Evolutionary conservation across 1,140 invertebrate genomes (phyloP).

Genomic region (Potamilus streckersoni): DNA sequence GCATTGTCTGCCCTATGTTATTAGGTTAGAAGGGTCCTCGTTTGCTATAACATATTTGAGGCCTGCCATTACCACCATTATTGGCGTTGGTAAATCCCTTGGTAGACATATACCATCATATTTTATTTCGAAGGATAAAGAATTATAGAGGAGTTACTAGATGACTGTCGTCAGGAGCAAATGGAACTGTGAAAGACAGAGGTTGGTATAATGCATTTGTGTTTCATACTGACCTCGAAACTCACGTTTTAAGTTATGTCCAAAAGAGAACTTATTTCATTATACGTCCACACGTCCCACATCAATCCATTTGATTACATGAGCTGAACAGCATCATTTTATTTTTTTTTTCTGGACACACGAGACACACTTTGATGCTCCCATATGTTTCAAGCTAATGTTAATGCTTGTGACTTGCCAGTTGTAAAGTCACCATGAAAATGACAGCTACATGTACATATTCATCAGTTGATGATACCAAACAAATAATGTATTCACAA

Average conservation of each 20-base stretch:
- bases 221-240: background rate
- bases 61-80: background rate
- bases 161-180: background rate
- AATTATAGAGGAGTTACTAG: background rate
- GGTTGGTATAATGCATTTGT: slow-evolving; percentile 1
- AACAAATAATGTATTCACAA: no score
- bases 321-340: no score
- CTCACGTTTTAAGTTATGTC: background rate
- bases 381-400: no score
- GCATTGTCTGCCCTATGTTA: slow-evolving; percentile 2
- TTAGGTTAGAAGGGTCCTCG: background rate
- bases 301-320: background rate
- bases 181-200: background rate
- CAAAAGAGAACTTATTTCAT: background rate
- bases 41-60: slow-evolving; percentile 4
- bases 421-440: no score
- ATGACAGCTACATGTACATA: no score
- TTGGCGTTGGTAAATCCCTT: background rate
- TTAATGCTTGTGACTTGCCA: no score
- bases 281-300: background rate
- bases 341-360: no score
- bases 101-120: slow-evolving; percentile 10
- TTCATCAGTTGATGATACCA: no score
- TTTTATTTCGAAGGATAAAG: slow-evolving; percentile 11
- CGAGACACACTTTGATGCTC: no score